Conservation (phyloP, 2,888 invertebrate species). For the Yponomeuta sedellus region DNA sequence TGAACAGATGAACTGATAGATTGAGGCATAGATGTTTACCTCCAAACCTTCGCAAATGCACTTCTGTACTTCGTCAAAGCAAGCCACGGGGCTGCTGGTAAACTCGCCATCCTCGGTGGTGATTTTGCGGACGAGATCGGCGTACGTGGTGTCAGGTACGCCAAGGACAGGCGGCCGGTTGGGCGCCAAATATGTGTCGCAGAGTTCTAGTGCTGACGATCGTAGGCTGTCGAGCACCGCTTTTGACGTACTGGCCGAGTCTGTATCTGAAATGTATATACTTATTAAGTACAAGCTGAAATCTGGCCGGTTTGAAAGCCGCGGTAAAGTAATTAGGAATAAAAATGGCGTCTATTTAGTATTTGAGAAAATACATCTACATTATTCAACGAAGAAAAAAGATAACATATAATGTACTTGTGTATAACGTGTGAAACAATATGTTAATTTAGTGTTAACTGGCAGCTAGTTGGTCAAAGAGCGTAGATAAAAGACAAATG, state of each 20-base stretch:
- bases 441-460: background rate
- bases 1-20: too few species aligned
- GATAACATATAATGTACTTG: too few species aligned
- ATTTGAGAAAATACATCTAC: too few species aligned
- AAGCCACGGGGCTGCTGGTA: slow-evolving; percentile 74
- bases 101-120: slow-evolving; percentile 66
- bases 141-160: slow-evolving; percentile 51
- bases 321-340: too few species aligned
- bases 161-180: slow-evolving; percentile 51
- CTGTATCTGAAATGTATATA: slow-evolving; percentile 28
- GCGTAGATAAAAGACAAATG: too few species aligned
- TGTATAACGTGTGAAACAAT: too few species aligned
- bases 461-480: too few species aligned
- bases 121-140: slow-evolving; percentile 60
- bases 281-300: too few species aligned
- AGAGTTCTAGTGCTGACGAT: slow-evolving; percentile 59
- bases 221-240: slow-evolving; percentile 60
- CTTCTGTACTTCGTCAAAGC: slow-evolving; percentile 91
- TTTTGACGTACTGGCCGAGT: slow-evolving; percentile 55
- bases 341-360: too few species aligned
- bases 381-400: too few species aligned
- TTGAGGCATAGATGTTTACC: slow-evolving; percentile 42
- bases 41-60: slow-evolving; percentile 77
- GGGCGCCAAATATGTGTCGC: slow-evolving; percentile 58
- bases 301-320: too few species aligned